Base-by-base conservation (phyloP, 2,797 vertebrate genomes). In the Hippopotamyrus pictus region DNA sequence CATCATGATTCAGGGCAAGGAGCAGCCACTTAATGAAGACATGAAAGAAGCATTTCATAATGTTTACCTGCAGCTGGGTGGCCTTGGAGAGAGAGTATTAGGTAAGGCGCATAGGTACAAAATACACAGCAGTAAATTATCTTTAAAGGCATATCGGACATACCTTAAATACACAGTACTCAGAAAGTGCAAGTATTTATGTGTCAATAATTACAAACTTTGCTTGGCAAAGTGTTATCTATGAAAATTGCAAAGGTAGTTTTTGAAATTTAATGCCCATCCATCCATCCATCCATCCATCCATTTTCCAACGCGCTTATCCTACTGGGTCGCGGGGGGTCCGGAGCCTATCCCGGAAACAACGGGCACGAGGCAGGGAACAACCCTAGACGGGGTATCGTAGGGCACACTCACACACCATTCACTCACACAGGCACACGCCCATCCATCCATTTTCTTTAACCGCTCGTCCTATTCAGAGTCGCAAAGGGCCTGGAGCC, bases 21-120 rank as follows among this genome's bases (percentile, higher is more conserved):
- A 97, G 89, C 95, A 96, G 88, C 94, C 94, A 0, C 92, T 97
- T 89, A 96, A 97, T 1, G 96, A 97, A 73, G 97, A 97, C 91
- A 92, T 97, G 92, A 97, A 95, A 90, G 97, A 97, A 3, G 93
- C 96, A 50, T 97, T 97, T 90, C 97, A 97, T 92, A 97, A 97
- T 1, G 97, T 97, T 73, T 97, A 97, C 92, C 93, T 97, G 91
- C 97, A 97, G 90, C 88, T 97, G 17, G 97, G 97, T 4, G 97
- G 97, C 89, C 96, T 97, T 0, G 97, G 97, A 22, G 97, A 97
- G 89, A 95, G 97, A 90, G 97, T 97, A 3, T 92, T 97, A 6
- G 97, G 97, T 97, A 94, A 91, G 85, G 25, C 12, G n/a, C 6
- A 88, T 17, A 83, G 2, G n/a, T 57, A 48, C 76, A 84, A 29